Evolutionary conservation across 2,113 vertebrate species (phyloP), one percentile per base, ranked within the genome.

Genomic region (Tyto alba): DNA sequence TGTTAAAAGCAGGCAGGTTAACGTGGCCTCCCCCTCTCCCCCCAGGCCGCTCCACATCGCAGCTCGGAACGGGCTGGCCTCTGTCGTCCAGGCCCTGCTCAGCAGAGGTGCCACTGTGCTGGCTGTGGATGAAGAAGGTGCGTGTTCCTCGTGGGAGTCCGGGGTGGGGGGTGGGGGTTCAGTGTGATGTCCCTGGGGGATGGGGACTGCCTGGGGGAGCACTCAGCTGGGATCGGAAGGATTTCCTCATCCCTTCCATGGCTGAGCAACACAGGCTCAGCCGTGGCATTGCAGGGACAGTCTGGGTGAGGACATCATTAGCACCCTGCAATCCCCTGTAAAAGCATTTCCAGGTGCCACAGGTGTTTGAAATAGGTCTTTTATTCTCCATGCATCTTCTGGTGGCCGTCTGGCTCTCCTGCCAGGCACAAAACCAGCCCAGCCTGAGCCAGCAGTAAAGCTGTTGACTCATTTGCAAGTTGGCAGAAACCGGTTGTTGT

Each of bases 1-100:
- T 25, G 59, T 11, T 14, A 5, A 7, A 19, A 41, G 64, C 20
- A 7, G 20, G 50, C 0, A 2, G 11, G 18, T 11, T 68, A 6
- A 80, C 8, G 6, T 17, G 10, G 4, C 38, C 16, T 20, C 13
- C 50, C 62, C 21, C 36, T 5, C 10, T 38, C 30, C n/a, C 72
- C 40, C 15, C 80, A 99, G 99, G 99, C 99, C 99, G 32, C 99
- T 99, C 88, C 99, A 99, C 95, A 99, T 99, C n/a, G 99, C 99
- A 89, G 99, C 99, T 13, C 98, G 99, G 87, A 99, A 99, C 25
- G 99, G 99, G 36, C 98, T 99, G 94, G 99, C 99, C 53, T 98
- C 99, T 4, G 99, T 99, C 32, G 99, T 99, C 85, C 99, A 99
- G 98, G 99, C 99, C 83, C 98, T 99, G 96, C 98, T 99, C 88